Conservation (phyloP, 2,113 vertebrate species). For the Raja brachyura region DNA sequence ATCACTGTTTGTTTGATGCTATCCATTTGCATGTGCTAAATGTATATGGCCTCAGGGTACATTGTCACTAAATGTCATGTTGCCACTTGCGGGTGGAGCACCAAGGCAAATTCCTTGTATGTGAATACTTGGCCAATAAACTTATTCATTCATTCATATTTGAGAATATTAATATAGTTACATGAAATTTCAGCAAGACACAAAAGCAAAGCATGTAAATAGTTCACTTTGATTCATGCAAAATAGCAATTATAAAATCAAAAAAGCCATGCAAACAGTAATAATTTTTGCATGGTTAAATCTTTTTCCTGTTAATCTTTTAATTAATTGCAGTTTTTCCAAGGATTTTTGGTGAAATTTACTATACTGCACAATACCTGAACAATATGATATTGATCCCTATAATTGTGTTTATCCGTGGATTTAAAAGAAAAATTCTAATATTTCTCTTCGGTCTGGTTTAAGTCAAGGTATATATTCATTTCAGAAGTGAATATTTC, state of each 20-base stretch:
- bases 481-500: not conserved
- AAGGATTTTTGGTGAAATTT: not conserved
- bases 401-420: not conserved
- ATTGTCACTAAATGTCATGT: too few species aligned
- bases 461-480: not conserved
- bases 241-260: not conserved
- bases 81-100: too few species aligned
- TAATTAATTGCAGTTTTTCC: not conserved
- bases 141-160: too few species aligned
- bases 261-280: not conserved
- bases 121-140: too few species aligned
- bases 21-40: not conserved
- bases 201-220: not conserved
- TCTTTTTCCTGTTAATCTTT: not conserved
- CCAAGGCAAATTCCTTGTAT: too few species aligned
- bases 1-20: not conserved
- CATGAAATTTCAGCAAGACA: not conserved
- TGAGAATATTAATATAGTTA: not conserved
- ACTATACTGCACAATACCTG: not conserved
- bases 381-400: not conserved
- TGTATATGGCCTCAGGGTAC: too few species aligned
- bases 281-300: not conserved
- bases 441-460: not conserved
- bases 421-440: not conserved
- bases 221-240: not conserved